A percentile compares a stretch with the other conserved stretches of the same genome.
phyloP scores from a whole-genome alignment of 2,797 vertebrate genomes.

The Myiothlypis chrysogaster region DNA sequence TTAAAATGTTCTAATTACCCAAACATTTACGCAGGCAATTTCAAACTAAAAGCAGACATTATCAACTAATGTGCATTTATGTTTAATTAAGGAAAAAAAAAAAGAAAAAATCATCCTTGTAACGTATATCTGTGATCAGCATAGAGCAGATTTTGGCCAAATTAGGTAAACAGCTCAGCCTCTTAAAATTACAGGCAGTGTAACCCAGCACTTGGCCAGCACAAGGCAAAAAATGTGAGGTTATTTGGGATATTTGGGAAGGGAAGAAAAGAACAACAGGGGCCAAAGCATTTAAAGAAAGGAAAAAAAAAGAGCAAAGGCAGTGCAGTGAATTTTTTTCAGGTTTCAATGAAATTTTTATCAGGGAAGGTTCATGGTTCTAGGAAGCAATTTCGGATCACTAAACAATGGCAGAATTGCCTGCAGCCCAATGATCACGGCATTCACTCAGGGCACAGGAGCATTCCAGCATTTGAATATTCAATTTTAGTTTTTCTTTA shows the following conservation, averaged over 20 bases:
- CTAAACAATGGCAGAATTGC: neutral
- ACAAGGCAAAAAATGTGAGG: neutral
- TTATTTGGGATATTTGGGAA: neutral
- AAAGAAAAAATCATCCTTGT: neutral
- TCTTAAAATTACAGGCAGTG: neutral
- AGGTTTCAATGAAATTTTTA: neutral
- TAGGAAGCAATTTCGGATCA: neutral
- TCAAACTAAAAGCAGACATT: conserved; percentile 31
- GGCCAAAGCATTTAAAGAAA: neutral
- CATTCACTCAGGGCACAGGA: conserved; percentile 20
- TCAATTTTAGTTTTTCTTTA: neutral
- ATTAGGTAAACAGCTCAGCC: neutral
- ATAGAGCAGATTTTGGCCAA: neutral
- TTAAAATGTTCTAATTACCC: conserved; percentile 33
- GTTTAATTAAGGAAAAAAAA: conserved; percentile 17
- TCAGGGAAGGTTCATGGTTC: neutral
- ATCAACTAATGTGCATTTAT: conserved; percentile 3
- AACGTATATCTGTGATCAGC: neutral
- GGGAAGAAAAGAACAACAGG: neutral
- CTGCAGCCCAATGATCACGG: neutral
- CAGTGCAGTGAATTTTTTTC: neutral
- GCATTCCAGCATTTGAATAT: neutral
- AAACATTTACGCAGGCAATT: conserved; percentile 31
- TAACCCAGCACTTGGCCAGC: neutral
- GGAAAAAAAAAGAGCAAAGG: neutral